These are phyloP conservation scores for Oligia latruncula DNA, from an alignment of 2,888 invertebrate genomes.

Conservation along the genomic window DNA sequence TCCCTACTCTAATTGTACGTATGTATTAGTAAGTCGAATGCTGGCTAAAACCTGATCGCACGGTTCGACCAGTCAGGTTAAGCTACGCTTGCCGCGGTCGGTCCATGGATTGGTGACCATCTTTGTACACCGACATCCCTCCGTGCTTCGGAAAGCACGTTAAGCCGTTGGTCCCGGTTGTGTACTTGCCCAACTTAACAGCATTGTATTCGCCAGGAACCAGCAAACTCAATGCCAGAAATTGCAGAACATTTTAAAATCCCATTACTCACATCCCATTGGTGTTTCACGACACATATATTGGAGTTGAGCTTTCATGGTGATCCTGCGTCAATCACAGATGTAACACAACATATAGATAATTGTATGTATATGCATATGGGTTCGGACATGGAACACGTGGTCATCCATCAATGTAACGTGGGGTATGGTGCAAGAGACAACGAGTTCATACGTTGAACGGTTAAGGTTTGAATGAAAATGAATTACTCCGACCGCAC, in stretches of 20 bases:
- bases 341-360: background rate
- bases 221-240: background rate
- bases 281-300: slow-evolving; percentile 20
- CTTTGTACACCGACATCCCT: background rate
- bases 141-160: background rate
- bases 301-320: slow-evolving; percentile 8
- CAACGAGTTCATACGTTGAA: background rate
- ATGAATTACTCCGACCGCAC: background rate
- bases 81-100: background rate
- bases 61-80: background rate
- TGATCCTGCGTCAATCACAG: slow-evolving; percentile 46
- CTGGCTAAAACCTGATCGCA: background rate
- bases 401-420: slow-evolving; percentile 39
- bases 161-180: background rate
- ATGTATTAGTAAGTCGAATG: slow-evolving; percentile 11
- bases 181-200: too few species aligned
- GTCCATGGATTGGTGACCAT: background rate
- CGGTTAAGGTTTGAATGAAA: too few species aligned
- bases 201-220: background rate
- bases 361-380: background rate
- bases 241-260: slow-evolving; percentile 40
- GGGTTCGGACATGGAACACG: slow-evolving; percentile 6
- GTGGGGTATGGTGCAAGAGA: slow-evolving; percentile 6
- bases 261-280: slow-evolving; percentile 23
- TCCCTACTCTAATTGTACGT: slow-evolving; percentile 25